Conservation (phyloP, 2,888 invertebrate species). For the Ormyrus labotus region DNA sequence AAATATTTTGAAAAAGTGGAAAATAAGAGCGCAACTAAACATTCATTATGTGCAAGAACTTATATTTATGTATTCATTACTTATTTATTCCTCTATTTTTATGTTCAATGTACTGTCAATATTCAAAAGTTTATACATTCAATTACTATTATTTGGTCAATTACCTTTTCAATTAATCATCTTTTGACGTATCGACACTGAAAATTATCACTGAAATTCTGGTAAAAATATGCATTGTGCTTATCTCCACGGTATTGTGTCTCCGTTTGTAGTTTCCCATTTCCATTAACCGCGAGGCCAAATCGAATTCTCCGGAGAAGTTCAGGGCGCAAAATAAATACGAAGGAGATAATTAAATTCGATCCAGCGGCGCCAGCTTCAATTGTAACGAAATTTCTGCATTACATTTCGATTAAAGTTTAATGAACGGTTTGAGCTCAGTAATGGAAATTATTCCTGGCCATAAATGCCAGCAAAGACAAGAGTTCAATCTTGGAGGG, state of each 20-base stretch:
- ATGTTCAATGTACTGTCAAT: too few relatives aligned
- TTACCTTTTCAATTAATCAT: too few relatives aligned
- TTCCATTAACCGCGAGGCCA: conserved; percentile 29
- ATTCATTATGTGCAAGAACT: too few relatives aligned
- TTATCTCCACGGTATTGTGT: conserved; percentile 24
- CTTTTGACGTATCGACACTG: too few relatives aligned
- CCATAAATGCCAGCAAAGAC: conserved; percentile 36
- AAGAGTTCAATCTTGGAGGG: background rate
- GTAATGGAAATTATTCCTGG: conserved; percentile 52
- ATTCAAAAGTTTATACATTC: too few relatives aligned
- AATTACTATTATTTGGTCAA: too few relatives aligned
- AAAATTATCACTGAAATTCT: conserved; percentile 21
- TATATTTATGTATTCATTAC: too few relatives aligned
- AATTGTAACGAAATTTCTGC: conserved; percentile 42
- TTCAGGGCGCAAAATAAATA: conserved; percentile 47
- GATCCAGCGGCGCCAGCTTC: background rate
- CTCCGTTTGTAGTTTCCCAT: conserved; percentile 10
- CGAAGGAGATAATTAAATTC: conserved; percentile 54
- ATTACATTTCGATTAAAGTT: conserved; percentile 54
- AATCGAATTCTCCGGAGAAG: conserved; percentile 45
- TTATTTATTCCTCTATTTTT: too few relatives aligned
- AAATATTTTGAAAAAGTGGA: too few relatives aligned
- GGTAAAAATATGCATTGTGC: conserved; percentile 33
- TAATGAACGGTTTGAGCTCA: conserved; percentile 12
- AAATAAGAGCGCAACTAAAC: too few relatives aligned